Base-by-base conservation (phyloP, 2,797 vertebrate genomes). In the Clarias pachynema region DNA sequence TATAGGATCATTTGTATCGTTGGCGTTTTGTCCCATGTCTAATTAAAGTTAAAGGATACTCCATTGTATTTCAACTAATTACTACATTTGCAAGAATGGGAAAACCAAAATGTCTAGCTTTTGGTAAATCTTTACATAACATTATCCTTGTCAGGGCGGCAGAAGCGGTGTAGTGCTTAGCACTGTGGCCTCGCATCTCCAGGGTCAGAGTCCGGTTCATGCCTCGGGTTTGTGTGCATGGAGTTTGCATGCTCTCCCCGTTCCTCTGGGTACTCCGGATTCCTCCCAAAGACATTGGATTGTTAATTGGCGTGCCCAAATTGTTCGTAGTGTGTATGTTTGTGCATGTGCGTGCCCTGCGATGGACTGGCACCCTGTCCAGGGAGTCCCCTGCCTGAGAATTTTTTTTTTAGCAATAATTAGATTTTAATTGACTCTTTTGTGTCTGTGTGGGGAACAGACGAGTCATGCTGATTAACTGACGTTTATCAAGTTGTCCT, bases 11-110 rank as follows among this genome's bases (percentile, higher is more conserved):
- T 79, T 79, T 20, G 0, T 31, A 49, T 2, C 60, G 59, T 53
- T 49, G 63, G 8, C 10, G 2, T 66, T 68, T 53, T 40, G 14
- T 18, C 59, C 14, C 75, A 40, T 57, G 53, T 59, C 49, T 29
- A 49, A 81, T 81, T 12, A 81, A 53, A 81, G 62, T 31, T 53
- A 53, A 81, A 81, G 79, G 37, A 81, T 4, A 34, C 63, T 81
- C 24, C 63, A 68, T 63, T 81, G 79, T 26, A 53, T 81, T 66
- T 53, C 26, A 66, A 53, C 26, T 31, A 31, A 29, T 26, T 53
- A 10, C 37, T 65, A 37, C 3, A 6, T 6, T n/a, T 66, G 7
- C 9, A 53, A 66, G 18, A 31, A 15, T 40, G 22, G 9, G 4
- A 40, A 70, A 70, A 37, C 7, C 65, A 9, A 68, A 68, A 2